These are phyloP conservation scores for Cryptus viduatorius DNA, from an alignment of 2,888 invertebrate genomes.

Conservation along the genomic window DNA sequence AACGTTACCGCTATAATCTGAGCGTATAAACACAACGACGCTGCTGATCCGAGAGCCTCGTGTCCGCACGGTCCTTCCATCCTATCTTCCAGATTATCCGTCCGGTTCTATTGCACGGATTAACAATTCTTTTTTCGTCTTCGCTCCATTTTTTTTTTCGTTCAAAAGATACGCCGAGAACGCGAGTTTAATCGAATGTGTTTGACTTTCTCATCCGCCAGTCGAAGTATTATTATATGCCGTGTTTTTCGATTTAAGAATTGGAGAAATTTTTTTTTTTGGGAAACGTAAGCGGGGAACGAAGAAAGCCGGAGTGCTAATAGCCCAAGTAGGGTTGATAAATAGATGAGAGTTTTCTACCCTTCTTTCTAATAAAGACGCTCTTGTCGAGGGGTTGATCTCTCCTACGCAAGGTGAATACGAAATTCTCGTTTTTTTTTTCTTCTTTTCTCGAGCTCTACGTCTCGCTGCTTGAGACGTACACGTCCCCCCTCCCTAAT, in stretches of 20 bases:
- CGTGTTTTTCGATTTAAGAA: not conserved
- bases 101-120: constrained; percentile 81
- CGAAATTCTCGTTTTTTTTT: constrained; percentile 77
- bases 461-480: constrained; percentile 74
- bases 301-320: constrained; percentile 72
- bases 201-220: not conserved
- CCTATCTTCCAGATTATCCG: constrained; percentile 82
- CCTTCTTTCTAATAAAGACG: constrained; percentile 84
- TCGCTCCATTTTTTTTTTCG: constrained; percentile 59
- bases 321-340: constrained; percentile 79
- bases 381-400: constrained; percentile 84
- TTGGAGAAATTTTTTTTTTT: not conserved
- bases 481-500: constrained; percentile 11
- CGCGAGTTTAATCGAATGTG: not conserved
- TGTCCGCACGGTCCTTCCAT: constrained; percentile 43
- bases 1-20: constrained; percentile 53
- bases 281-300: constrained; percentile 44
- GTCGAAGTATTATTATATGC: not conserved
- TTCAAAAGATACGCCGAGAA: not conserved
- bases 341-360: constrained; percentile 79
- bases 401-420: constrained; percentile 82
- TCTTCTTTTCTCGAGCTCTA: constrained; percentile 53
- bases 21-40: constrained; percentile 52
- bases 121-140: constrained; percentile 77
- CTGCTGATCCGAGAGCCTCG: constrained; percentile 63